Evolutionary conservation across 1,140 invertebrate species (phyloP), one percentile per base, ranked within the genome.

Genomic region (Panulirus ornatus): DNA sequence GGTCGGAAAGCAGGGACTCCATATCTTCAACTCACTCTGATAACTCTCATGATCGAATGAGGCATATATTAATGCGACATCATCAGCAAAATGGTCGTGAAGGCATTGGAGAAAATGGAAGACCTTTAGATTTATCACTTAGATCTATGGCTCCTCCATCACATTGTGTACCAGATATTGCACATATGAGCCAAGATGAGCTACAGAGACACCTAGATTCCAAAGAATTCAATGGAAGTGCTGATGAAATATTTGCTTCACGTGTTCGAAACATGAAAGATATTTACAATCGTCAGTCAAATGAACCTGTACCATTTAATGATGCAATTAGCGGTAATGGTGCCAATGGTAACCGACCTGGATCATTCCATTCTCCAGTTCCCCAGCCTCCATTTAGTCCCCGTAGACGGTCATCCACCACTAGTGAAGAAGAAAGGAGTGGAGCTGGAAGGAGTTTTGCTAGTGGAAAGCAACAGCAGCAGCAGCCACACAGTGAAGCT

Each of bases 41-140:
- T 54, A 92, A 92, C 36, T 91, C 91, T 11, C 91, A 92, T 73
- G 91, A 92, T 40, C 85, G 92, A 78, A 91, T 91, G 90, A 70
- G 90, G 34, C 92, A 92, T 76, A 36, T 91, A 38, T 51, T 92
- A 34, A 86, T 89, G 73, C 71, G 90, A 0, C 92, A 91, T 47
- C 88, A 82, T 40, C 89, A 84, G 6, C 86, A 92, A 36, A 70
- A 34, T 44, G 81, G 81, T 22, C 88, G 88, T 27, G 88, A 90
- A 34, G 63, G 51, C 51, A 63, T 85, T 38, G 83, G 75, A 36
- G 88, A 90, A 47, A 84, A 44, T 42, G 83, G 88, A 8, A 78
- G 82, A 16, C 88, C 88, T 22, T 19, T 90, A 14, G 88, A 90
- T 70, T 70, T 90, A 19, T 84, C 88, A 34, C 40, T 90, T 3